These are phyloP conservation scores for Borostomias antarcticus DNA, from an alignment of 2,797 vertebrate species.

Conservation along the genomic window DNA sequence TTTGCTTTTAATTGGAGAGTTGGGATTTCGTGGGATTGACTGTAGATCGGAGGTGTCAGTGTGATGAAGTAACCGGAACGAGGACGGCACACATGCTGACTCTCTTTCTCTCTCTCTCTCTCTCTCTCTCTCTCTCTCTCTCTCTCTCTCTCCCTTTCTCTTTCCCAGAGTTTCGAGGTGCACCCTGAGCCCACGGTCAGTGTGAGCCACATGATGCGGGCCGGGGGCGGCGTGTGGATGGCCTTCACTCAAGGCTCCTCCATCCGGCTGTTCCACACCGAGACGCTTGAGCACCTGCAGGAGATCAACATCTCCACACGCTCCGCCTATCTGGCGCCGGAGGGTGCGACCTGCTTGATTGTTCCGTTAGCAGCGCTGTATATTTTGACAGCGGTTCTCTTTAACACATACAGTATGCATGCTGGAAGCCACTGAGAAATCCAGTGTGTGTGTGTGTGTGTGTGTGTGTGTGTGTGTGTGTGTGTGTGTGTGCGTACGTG, in stretches of 20 bases:
- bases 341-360: no score
- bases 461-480: no score
- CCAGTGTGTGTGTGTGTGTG: no score
- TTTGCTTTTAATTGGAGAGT: no score
- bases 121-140: background rate
- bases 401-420: background rate
- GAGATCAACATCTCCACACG: slow-evolving; percentile 90
- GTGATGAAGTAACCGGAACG: background rate
- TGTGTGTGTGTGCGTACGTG: no score
- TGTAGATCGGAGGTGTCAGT: no score
- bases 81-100: background rate
- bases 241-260: slow-evolving; percentile 85
- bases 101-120: background rate
- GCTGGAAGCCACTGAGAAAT: no score
- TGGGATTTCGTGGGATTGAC: no score
- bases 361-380: no score
- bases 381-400: no score
- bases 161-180: slow-evolving; percentile 81
- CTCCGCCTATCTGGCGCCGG: slow-evolving; percentile 80
- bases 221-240: slow-evolving; percentile 93
- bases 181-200: slow-evolving; percentile 76
- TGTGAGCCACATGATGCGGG: slow-evolving; percentile 85
- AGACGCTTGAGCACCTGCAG: slow-evolving; percentile 87
- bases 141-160: slow-evolving; percentile 2
- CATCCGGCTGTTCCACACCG: slow-evolving; percentile 89